Conservation (phyloP, 2,113 vertebrate genomes). For the Aramus guarauna region DNA sequence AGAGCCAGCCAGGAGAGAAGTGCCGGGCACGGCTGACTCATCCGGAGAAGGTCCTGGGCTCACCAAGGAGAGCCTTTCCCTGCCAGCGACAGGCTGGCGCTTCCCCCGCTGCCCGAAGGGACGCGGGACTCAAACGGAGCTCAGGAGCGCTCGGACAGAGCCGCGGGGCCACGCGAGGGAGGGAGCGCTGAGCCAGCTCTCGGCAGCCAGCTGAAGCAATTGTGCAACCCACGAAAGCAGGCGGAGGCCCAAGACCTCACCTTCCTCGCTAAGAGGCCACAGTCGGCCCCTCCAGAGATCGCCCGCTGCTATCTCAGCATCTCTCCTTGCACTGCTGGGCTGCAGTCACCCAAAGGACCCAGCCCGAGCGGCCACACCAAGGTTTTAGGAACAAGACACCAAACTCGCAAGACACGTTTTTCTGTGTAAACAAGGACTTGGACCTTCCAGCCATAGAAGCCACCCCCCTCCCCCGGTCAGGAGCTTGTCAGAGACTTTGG, state of each 20-base stretch:
- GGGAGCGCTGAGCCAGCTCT: background rate
- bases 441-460: background rate
- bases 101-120: fast-evolving
- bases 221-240: background rate
- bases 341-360: background rate
- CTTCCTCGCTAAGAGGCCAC: background rate
- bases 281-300: background rate
- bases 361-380: background rate
- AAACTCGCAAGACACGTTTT: constrained; percentile 20
- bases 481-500: constrained; percentile 3
- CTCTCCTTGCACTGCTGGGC: background rate
- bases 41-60: background rate
- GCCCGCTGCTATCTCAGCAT: background rate
- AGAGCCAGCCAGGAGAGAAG: background rate
- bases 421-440: constrained; percentile 57
- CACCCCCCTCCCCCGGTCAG: background rate
- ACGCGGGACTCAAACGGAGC: fast-evolving
- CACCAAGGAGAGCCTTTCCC: background rate
- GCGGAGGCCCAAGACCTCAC: background rate
- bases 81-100: background rate
- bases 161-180: fast-evolving
- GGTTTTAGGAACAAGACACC: constrained; percentile 1
- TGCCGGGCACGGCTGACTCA: background rate
- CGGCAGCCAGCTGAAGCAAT: background rate
- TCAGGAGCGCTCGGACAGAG: fast-evolving